These are phyloP conservation scores for Cordylochernes scorpioides DNA, from an alignment of 2,888 invertebrate genomes.

Conservation along the genomic window DNA sequence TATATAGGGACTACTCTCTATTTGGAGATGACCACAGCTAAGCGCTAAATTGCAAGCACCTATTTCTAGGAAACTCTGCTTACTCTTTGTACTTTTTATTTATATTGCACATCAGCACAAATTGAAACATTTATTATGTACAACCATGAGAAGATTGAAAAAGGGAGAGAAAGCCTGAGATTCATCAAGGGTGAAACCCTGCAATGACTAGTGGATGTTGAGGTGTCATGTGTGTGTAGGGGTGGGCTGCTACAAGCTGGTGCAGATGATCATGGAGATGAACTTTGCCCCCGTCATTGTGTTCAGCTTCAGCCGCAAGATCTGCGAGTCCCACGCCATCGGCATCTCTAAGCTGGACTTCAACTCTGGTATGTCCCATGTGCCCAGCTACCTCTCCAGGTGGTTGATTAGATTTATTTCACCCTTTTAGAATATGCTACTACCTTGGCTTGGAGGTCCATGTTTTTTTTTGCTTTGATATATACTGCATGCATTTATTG, in stretches of 20 bases:
- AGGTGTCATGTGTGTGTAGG: conserved; percentile 18
- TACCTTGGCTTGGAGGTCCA: too few species aligned
- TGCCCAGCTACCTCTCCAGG: too few species aligned
- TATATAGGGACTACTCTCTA: too few species aligned
- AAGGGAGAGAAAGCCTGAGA: conserved; percentile 58
- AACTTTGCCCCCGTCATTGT: conserved; percentile 94
- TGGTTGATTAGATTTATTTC: too few species aligned
- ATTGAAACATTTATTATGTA: too few species aligned
- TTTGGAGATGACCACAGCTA: too few species aligned
- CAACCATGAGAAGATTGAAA: conserved; percentile 7
- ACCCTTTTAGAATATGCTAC: too few species aligned
- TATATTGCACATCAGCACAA: too few species aligned
- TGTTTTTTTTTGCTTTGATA: too few species aligned
- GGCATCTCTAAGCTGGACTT: conserved; percentile 91
- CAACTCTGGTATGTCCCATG: conserved; percentile 38
- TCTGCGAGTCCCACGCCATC: conserved; percentile 86
- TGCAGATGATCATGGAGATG: conserved; percentile 95
- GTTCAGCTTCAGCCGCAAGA: conserved; percentile 95
- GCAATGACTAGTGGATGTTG: too few species aligned
- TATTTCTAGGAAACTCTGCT: conserved; percentile 42
- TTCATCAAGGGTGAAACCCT: conserved; percentile 53
- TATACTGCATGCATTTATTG: too few species aligned
- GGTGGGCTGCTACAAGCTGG: conserved; percentile 79
- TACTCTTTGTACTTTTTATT: too few species aligned
- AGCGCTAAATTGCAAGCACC: conserved; percentile 53